phyloP scores from a whole-genome alignment of 2,888 invertebrate species.

The Aporophyla lueneburgensis region DNA sequence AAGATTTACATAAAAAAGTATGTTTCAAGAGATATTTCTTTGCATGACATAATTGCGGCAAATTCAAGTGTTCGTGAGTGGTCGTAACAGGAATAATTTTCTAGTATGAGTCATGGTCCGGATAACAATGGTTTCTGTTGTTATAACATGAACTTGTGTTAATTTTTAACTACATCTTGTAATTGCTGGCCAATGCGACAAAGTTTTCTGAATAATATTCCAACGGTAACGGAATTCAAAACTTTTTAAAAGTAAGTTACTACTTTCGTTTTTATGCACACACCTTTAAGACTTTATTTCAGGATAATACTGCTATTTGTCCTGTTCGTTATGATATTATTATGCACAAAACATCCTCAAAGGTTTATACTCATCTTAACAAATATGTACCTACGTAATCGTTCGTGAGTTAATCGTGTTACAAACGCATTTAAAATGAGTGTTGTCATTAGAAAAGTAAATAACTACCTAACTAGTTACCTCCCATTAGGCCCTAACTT shows the following conservation, averaged over 20 bases:
- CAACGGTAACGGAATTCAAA: slow-evolving; percentile 7
- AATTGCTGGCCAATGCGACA: slow-evolving; percentile 21
- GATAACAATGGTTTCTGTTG: slow-evolving; percentile 71
- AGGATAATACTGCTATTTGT: neutral
- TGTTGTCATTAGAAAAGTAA: slow-evolving; percentile 13
- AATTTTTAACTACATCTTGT: slow-evolving; percentile 23
- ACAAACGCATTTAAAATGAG: neutral
- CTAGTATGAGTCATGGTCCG: slow-evolving; percentile 74
- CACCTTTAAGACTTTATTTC: neutral
- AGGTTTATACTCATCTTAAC: neutral
- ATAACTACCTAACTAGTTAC: neutral
- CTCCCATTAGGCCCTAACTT: neutral
- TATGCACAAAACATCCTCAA: neutral
- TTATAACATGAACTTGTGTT: slow-evolving; percentile 54
- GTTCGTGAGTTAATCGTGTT: neutral
- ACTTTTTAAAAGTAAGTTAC: slow-evolving; percentile 46
- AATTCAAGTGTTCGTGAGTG: slow-evolving; percentile 76
- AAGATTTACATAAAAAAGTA: slow-evolving; percentile 35
- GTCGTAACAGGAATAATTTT: slow-evolving; percentile 67
- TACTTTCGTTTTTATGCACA: slow-evolving; percentile 4
- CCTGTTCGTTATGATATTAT: neutral
- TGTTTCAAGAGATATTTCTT: slow-evolving; percentile 49
- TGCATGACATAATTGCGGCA: slow-evolving; percentile 74
- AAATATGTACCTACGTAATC: neutral
- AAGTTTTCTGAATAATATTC: slow-evolving; percentile 16